Conservation (phyloP, 23 tunicate species). For the Diplosoma virens region DNA sequence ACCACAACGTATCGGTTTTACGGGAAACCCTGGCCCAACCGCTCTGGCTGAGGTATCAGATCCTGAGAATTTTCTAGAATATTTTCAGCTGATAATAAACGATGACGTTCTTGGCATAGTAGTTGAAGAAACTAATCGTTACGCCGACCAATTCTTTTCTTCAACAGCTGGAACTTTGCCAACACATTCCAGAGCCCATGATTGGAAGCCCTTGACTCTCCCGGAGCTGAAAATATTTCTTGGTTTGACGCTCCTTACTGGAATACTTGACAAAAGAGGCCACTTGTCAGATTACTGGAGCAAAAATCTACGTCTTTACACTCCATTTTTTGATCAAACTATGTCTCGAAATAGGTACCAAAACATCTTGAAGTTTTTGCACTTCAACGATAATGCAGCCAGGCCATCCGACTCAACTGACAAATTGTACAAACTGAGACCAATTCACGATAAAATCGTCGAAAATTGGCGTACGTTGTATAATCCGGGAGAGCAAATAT, state of each 20-base stretch:
- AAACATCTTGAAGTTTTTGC: not conserved
- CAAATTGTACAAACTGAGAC: constrained; percentile 8
- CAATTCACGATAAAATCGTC: constrained; percentile 2
- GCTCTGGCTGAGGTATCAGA: constrained; percentile 2
- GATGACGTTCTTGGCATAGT: constrained; percentile 9
- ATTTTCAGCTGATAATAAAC: constrained; percentile 16
- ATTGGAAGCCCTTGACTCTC: not conserved
- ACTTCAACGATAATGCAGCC: constrained; percentile 29
- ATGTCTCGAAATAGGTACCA: constrained; percentile 25
- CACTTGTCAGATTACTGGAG: constrained; percentile 19
- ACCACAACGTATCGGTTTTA: constrained; percentile 1
- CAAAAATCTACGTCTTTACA: not conserved
- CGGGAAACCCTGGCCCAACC: constrained; percentile 22
- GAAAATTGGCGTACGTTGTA: constrained; percentile 15
- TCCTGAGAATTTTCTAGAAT: constrained; percentile 5
- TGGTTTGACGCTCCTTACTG: constrained; percentile 3
- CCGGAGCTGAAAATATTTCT: constrained; percentile 5
- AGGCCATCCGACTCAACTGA: constrained; percentile 3
- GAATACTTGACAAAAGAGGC: constrained; percentile 9
- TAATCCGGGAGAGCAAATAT: constrained; percentile 32
- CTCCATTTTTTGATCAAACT: constrained; percentile 10
- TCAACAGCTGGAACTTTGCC: constrained; percentile 17
- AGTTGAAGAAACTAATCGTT: constrained; percentile 18
- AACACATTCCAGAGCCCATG: constrained; percentile 4
- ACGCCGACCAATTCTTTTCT: constrained; percentile 21